Conservation (phyloP, 2,797 vertebrate species). For the Lerista edwardsae region DNA sequence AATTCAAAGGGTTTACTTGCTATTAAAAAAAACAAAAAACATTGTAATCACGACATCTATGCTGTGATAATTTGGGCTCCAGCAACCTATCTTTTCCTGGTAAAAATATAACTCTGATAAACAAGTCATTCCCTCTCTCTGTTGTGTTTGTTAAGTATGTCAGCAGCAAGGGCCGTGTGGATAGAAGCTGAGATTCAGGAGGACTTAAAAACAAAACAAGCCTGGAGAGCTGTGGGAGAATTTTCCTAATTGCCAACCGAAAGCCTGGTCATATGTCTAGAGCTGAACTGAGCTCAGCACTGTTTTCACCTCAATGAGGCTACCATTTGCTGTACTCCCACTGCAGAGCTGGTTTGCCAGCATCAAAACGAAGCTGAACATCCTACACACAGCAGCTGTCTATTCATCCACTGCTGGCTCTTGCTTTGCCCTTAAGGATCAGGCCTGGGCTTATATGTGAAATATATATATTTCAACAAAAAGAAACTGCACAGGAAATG, state of each 20-base stretch:
- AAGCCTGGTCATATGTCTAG: background rate
- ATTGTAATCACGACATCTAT: background rate
- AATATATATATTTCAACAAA: constrained; percentile 39
- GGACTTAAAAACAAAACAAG: background rate
- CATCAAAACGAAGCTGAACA: constrained; percentile 32
- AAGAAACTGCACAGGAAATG: background rate
- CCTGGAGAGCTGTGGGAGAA: constrained; percentile 20
- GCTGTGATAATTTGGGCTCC: background rate
- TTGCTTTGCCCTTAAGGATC: constrained; percentile 13
- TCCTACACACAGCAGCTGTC: constrained; percentile 66
- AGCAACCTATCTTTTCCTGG: background rate
- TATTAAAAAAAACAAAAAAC: background rate
- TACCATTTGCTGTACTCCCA: constrained; percentile 62
- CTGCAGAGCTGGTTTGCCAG: constrained; percentile 29
- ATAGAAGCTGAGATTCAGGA: constrained; percentile 19
- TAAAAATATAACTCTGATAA: constrained; percentile 9
- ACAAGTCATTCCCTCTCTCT: background rate
- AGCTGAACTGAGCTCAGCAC: constrained; percentile 22
- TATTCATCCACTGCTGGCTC: constrained; percentile 31
- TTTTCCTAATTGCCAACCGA: constrained; percentile 23
- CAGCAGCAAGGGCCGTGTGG: background rate
- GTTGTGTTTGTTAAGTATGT: background rate
- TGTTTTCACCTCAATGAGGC: constrained; percentile 26
- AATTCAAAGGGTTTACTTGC: background rate
- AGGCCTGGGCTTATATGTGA: constrained; percentile 36